Percentiles rank a stretch among this genome's conserved stretches.
Evolutionary conservation across 92 coral and sea anemone genomes (phyloP).

Genomic region (Galaxea fascicularis): DNA sequence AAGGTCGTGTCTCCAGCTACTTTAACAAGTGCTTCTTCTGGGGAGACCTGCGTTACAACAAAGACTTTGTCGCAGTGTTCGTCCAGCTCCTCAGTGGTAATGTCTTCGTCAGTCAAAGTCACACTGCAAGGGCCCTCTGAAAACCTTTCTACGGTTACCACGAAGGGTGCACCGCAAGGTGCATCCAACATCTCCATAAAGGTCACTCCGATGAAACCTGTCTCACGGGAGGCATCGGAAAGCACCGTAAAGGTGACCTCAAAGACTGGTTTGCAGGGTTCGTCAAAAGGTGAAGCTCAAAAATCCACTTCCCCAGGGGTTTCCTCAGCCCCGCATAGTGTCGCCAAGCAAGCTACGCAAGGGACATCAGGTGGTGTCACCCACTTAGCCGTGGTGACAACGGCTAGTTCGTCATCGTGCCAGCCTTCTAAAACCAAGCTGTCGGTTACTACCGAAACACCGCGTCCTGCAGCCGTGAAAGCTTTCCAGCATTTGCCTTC

Average conservation of each 20-base stretch:
- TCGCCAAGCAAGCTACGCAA: not conserved
- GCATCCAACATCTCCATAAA: not conserved
- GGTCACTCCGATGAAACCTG: not conserved
- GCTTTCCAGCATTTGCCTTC: conserved; percentile 36
- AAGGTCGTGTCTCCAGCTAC: not conserved
- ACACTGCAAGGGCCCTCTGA: not conserved
- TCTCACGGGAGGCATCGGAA: not conserved
- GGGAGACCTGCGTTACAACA: not conserved
- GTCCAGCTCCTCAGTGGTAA: conserved; percentile 5
- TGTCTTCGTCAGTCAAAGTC: not conserved
- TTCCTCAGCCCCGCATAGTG: conserved; percentile 1
- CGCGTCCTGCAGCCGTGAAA: conserved; percentile 28
- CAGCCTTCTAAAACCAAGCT: conserved; percentile 36
- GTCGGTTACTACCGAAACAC: conserved; percentile 18
- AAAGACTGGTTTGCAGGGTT: not conserved
- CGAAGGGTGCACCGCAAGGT: not conserved
- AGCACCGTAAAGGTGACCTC: not conserved
- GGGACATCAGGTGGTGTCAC: not conserved
- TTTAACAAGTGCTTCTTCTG: not conserved
- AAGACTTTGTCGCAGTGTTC: not conserved
- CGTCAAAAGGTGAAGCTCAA: conserved; percentile 1
- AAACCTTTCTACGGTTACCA: not conserved
- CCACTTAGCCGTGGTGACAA: not conserved
- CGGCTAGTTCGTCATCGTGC: not conserved
- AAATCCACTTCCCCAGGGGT: not conserved